Base-by-base conservation (phyloP, 1,140 invertebrate species). In the Megalonaias nervosa region DNA sequence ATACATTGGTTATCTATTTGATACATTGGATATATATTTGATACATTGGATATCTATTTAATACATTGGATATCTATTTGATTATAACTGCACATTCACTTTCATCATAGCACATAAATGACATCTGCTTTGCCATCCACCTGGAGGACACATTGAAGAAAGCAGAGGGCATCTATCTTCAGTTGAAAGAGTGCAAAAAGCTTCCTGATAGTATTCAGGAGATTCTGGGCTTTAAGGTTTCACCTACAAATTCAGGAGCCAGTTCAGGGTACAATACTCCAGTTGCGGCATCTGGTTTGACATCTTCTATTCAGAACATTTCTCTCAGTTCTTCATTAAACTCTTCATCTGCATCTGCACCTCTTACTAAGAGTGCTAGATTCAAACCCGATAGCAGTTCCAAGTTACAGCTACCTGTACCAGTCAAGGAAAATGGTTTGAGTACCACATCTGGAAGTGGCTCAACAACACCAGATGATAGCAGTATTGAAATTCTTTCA, bases 101-200 rank as follows among this genome's bases (percentile, higher is more conserved):
- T 86, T 80, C 74, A 76, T 94, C 93, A 60, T 91, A 97, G 95
- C 96, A 98, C 88, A 95, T 98, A 72, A 99, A 99, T 91, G 97
- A 98, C 87, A 91, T 98, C 68, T 96, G 96, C 31, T 93, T 95
- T 86, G 93, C 94, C 70, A 94, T 99, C 66, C 94, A 98, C 82
- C 91, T 98, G 19, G 93, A 95, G 64, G 93, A 93, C 81, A 95
- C 95, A 17, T 88, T 99, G 19, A 94, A 94, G 75, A 94, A 94
- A 84, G 97, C 97, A 0, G 97, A 98, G 90, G 95, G 95, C 16
- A 97, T 99, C 81, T 98, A 95, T 89, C 90, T 94, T 83, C 96
- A 98, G 89, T 92, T 98, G 1, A 93, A 93, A 56, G 93, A 94
- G 38, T 88, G 87, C 80, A 89, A 88, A 81, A 87, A 88, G 58